These are phyloP conservation scores for Scaptomyza montana DNA, from an alignment of 1,140 invertebrate species.

Conservation along the genomic window DNA sequence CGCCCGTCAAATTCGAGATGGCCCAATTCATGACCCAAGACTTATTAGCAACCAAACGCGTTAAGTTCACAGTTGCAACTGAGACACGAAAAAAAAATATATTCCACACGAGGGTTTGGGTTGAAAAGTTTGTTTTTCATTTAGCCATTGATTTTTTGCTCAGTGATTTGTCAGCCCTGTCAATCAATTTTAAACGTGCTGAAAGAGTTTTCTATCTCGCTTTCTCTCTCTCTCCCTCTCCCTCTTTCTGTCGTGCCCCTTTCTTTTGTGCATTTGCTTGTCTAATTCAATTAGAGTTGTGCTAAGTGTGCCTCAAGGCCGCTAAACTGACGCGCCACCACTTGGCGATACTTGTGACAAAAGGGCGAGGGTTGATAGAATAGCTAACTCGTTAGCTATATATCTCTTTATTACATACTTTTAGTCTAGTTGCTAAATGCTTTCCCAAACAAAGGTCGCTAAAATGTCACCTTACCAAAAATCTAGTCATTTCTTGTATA, in stretches of 20 bases:
- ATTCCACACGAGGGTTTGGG: neutral
- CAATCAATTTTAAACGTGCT: slow-evolving; percentile 54
- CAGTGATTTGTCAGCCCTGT: slow-evolving; percentile 60
- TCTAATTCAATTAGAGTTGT: slow-evolving; percentile 81
- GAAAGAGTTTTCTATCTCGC: slow-evolving; percentile 33
- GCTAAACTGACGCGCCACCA: slow-evolving; percentile 6
- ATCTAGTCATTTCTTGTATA: too few relatives aligned
- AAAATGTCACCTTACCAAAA: too few relatives aligned
- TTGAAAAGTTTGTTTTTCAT: neutral
- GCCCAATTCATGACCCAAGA: slow-evolving; percentile 77
- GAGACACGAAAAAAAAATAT: slow-evolving; percentile 20
- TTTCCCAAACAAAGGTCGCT: too few relatives aligned
- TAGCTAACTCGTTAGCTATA: neutral
- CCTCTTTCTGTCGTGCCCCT: slow-evolving; percentile 21
- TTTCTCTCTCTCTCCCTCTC: neutral
- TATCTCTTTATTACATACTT: neutral
- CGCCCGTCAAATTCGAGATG: slow-evolving; percentile 80
- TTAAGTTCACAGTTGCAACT: slow-evolving; percentile 57
- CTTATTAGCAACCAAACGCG: slow-evolving; percentile 21
- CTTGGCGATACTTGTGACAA: slow-evolving; percentile 3
- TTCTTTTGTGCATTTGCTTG: slow-evolving; percentile 15
- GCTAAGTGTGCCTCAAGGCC: slow-evolving; percentile 74
- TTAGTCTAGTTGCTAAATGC: too few relatives aligned
- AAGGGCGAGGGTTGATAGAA: neutral
- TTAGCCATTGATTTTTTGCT: slow-evolving; percentile 16